phyloP scores from a whole-genome alignment of 2,888 invertebrate genomes.

The Callimorpha dominula region DNA sequence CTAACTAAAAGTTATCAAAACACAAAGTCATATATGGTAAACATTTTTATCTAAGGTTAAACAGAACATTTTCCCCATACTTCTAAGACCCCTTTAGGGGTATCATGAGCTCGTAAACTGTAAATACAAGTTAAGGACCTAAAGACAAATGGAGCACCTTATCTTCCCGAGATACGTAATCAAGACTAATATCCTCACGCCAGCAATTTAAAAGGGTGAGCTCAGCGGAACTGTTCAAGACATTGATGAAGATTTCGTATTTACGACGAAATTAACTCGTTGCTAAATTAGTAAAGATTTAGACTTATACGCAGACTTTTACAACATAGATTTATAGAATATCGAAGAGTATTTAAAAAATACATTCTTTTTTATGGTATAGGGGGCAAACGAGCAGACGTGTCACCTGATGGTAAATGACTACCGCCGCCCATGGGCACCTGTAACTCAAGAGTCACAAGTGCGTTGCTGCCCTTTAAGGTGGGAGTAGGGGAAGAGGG shows the following conservation, averaged over 20 bases:
- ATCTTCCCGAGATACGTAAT: slow-evolving; percentile 59
- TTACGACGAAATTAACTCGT: slow-evolving; percentile 44
- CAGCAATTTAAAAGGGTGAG: slow-evolving; percentile 50
- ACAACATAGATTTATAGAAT: not conserved
- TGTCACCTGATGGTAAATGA: too few relatives aligned
- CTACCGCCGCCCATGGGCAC: too few relatives aligned
- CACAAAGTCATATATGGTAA: not conserved
- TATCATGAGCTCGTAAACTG: slow-evolving; percentile 37
- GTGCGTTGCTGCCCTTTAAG: too few relatives aligned
- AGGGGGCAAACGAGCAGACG: too few relatives aligned
- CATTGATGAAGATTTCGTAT: slow-evolving; percentile 51
- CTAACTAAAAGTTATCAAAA: too few relatives aligned
- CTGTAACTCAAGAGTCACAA: too few relatives aligned
- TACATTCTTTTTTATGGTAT: too few relatives aligned
- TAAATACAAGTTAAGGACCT: slow-evolving; percentile 46
- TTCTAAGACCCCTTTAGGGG: slow-evolving; percentile 7
- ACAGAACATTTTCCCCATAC: not conserved
- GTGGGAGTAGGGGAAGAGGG: too few relatives aligned
- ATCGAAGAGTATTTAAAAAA: too few relatives aligned
- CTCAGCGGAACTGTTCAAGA: slow-evolving; percentile 43
- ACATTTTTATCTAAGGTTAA: not conserved
- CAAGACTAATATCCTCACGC: slow-evolving; percentile 69
- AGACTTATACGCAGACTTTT: slow-evolving; percentile 1
- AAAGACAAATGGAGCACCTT: slow-evolving; percentile 61
- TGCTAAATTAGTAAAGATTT: slow-evolving; percentile 2